Conservation (phyloP, 2,888 invertebrate genomes). For the Diabrotica balteata region DNA sequence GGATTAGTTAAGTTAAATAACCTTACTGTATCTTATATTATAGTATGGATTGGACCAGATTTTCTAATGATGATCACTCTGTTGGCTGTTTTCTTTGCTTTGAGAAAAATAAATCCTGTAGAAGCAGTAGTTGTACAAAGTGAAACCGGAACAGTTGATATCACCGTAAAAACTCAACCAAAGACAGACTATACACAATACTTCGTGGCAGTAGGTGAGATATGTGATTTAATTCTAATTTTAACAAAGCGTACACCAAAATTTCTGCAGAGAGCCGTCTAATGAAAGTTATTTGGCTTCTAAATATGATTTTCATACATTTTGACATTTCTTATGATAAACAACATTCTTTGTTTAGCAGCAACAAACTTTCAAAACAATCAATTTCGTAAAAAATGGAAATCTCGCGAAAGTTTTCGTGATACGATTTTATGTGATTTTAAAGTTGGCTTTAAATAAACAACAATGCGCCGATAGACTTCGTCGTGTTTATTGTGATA, state of each 20-base stretch:
- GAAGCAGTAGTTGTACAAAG: slow-evolving; percentile 18
- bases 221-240: slow-evolving; percentile 5
- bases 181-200: slow-evolving; percentile 21
- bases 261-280: no score
- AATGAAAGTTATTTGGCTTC: no score
- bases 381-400: no score
- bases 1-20: slow-evolving; percentile 71
- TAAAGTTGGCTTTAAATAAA: no score
- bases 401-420: no score
- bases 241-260: neutral
- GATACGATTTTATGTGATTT: no score
- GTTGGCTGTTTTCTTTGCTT: slow-evolving; percentile 62
- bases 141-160: slow-evolving; percentile 13
- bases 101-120: slow-evolving; percentile 57
- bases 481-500: no score
- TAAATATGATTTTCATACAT: no score
- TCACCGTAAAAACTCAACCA: neutral
- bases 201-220: slow-evolving; percentile 32
- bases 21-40: slow-evolving; percentile 68
- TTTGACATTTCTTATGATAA: no score
- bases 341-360: no score
- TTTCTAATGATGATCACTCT: slow-evolving; percentile 67
- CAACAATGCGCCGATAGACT: no score
- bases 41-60: slow-evolving; percentile 81
- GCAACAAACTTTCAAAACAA: no score